These are phyloP conservation scores for Spatula clypeata DNA, from an alignment of 2,797 vertebrate species.

Conservation along the genomic window DNA sequence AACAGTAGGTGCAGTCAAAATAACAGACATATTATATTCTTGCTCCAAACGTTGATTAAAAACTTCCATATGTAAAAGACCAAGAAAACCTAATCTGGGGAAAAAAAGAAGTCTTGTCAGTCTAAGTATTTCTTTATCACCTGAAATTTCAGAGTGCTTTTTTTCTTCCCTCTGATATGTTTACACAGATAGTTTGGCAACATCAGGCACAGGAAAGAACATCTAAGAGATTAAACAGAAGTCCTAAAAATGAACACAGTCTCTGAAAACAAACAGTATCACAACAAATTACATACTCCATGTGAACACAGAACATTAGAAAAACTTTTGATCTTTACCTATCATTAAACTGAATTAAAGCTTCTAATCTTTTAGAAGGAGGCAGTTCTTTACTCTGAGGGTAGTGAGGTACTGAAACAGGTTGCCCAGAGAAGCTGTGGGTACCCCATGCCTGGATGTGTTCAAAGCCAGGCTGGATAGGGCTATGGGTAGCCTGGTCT, in stretches of 20 bases:
- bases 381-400: too few species aligned
- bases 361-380: neutral
- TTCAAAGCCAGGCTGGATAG: too few species aligned
- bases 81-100: conserved; percentile 94
- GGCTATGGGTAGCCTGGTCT: too few species aligned
- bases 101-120: neutral
- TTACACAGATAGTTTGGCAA: neutral
- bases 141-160: neutral
- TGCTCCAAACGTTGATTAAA: conserved; percentile 98
- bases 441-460: too few species aligned
- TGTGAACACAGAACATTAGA: neutral
- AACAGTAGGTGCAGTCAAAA: conserved; percentile 95
- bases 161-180: neutral
- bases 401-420: too few species aligned
- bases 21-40: conserved; percentile 95
- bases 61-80: conserved; percentile 97
- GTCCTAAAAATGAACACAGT: neutral
- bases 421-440: too few species aligned
- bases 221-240: neutral
- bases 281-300: neutral
- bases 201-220: neutral
- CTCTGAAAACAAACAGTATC: neutral
- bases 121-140: neutral
- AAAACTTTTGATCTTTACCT: neutral
- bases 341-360: neutral